Percentiles rank a stretch among this genome's conserved stretches.
Conservation (phyloP, 2,888 invertebrate genomes). For the Anorthoa munda region DNA sequence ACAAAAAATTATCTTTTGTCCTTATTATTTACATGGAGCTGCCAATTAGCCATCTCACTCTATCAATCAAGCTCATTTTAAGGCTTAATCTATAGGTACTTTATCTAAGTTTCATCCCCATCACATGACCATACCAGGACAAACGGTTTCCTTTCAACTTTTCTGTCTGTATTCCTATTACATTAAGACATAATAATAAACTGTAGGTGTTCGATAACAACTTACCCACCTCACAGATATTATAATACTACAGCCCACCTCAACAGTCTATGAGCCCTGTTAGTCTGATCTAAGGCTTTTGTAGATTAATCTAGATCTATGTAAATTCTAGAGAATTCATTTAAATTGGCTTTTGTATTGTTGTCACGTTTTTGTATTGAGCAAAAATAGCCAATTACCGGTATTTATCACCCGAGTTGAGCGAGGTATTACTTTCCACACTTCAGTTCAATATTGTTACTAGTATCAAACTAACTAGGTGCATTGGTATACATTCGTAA, state of each 20-base stretch:
- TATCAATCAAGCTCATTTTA: too few relatives aligned
- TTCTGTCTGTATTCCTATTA: neutral
- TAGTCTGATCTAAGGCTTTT: constrained; percentile 30
- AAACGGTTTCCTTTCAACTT: too few relatives aligned
- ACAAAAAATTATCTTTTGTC: too few relatives aligned
- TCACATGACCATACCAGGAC: too few relatives aligned
- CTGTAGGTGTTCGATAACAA: constrained; percentile 14
- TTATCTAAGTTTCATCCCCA: too few relatives aligned
- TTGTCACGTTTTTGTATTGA: constrained; percentile 54
- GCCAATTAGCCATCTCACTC: too few relatives aligned
- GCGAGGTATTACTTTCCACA: constrained; percentile 42
- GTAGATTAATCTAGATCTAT: constrained; percentile 40
- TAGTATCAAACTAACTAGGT: neutral
- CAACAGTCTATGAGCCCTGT: constrained; percentile 15
- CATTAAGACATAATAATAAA: constrained; percentile 6
- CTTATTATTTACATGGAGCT: too few relatives aligned
- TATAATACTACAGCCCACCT: too few relatives aligned
- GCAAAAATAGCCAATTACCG: constrained; percentile 61
- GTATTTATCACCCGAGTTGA: constrained; percentile 53
- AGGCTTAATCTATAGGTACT: too few relatives aligned
- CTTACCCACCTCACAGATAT: constrained; percentile 16
- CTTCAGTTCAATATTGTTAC: constrained; percentile 14
- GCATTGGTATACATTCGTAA: neutral
- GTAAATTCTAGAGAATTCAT: constrained; percentile 36
- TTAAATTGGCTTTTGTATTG: constrained; percentile 50